Conservation (phyloP, 2,888 invertebrate genomes). For the Tridacna gigas region DNA sequence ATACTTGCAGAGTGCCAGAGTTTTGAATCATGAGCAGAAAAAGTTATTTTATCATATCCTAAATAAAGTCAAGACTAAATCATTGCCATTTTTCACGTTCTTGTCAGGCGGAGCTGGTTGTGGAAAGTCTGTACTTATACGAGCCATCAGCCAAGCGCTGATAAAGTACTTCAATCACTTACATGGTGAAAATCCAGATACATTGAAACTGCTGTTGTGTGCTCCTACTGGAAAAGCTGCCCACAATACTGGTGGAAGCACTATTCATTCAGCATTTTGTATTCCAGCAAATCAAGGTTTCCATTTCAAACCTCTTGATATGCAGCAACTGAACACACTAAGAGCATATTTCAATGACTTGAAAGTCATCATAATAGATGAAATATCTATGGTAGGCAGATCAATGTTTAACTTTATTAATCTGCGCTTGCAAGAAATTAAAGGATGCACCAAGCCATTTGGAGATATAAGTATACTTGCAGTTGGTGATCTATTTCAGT, state of each 20-base stretch:
- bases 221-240: slow-evolving; percentile 67
- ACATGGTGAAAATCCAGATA: slow-evolving; percentile 3
- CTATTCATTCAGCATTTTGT: slow-evolving; percentile 58
- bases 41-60: slow-evolving; percentile 33
- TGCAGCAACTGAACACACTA: slow-evolving; percentile 50
- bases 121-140: slow-evolving; percentile 38
- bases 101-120: slow-evolving; percentile 37
- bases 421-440: slow-evolving; percentile 50
- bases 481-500: slow-evolving; percentile 43
- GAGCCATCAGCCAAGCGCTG: slow-evolving; percentile 20
- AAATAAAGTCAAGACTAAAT: slow-evolving; percentile 10
- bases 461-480: slow-evolving; percentile 31
- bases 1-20: background rate
- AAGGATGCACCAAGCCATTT: slow-evolving; percentile 23
- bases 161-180: slow-evolving; percentile 30
- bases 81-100: slow-evolving; percentile 35
- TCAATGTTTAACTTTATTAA: slow-evolving; percentile 62
- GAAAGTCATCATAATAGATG: slow-evolving; percentile 62
- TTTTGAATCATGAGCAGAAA: slow-evolving; percentile 25
- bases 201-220: slow-evolving; percentile 27
- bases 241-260: slow-evolving; percentile 57
- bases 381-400: slow-evolving; percentile 68
- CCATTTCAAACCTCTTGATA: slow-evolving; percentile 50
- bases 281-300: slow-evolving; percentile 49
- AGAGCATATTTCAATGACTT: slow-evolving; percentile 23